Conservation (phyloP, 1,140 invertebrate species). For the Bombus breviceps region DNA sequence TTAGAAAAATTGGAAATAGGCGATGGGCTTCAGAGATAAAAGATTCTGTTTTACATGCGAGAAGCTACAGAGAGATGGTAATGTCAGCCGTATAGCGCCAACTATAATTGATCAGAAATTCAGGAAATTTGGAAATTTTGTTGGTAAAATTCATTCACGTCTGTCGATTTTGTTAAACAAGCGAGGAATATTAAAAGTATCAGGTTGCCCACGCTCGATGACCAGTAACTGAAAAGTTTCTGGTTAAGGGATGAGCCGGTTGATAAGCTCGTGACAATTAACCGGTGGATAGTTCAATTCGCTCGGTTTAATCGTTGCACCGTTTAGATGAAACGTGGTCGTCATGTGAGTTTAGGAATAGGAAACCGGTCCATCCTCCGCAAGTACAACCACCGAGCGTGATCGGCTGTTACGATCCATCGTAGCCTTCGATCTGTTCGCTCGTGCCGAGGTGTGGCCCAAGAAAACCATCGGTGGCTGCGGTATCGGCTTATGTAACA, state of each 20-base stretch:
- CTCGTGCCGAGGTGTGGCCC: constrained; percentile 40
- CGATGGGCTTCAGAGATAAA: neutral
- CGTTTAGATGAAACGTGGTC: neutral
- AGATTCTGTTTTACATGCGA: neutral
- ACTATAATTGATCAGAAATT: too few relatives aligned
- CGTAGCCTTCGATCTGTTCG: neutral
- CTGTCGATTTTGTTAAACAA: too few relatives aligned
- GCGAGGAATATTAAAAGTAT: too few relatives aligned
- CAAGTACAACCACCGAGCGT: neutral
- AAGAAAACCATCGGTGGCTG: constrained; percentile 26
- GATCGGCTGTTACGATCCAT: constrained; percentile 9
- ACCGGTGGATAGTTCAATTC: neutral
- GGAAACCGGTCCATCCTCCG: constrained; percentile 14
- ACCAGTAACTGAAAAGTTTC: too few relatives aligned
- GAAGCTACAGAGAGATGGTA: too few relatives aligned
- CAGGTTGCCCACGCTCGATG: too few relatives aligned
- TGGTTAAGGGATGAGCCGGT: neutral
- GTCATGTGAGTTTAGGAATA: too few relatives aligned
- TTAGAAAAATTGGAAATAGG: too few relatives aligned
- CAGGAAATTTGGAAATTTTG: too few relatives aligned
- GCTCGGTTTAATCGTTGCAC: neutral
- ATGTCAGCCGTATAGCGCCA: too few relatives aligned
- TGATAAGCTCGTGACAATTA: neutral
- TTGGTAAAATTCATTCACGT: too few relatives aligned
- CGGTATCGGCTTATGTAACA: constrained; percentile 38